Conservation (phyloP, 2,797 vertebrate species). For the Sebastes iracundus region DNA sequence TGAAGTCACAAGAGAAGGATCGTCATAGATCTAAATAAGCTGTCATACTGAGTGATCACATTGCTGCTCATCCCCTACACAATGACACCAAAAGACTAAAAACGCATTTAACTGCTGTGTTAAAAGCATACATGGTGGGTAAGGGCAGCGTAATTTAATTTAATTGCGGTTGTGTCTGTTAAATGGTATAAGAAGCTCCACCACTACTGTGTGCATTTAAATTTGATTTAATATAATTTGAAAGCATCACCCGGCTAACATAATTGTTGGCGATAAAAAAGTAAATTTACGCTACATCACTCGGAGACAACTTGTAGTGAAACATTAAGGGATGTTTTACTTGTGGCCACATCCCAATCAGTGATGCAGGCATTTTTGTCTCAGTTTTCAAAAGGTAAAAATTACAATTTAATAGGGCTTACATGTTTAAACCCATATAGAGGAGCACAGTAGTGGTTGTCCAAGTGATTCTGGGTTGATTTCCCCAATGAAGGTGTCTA, state of each 20-base stretch:
- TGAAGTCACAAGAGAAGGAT: neutral
- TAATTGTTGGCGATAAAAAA: neutral
- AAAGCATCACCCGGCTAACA: neutral
- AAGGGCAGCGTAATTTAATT: neutral
- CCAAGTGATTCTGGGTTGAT: neutral
- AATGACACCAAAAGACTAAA: neutral
- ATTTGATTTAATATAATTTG: neutral
- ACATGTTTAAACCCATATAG: neutral
- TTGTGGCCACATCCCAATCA: neutral
- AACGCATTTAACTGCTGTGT: neutral
- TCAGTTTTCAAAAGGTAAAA: too few species aligned
- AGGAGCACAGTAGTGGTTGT: neutral
- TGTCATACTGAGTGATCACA: slow-evolving; percentile 7
- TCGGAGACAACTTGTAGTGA: neutral
- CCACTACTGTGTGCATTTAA: neutral
- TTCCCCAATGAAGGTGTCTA: neutral
- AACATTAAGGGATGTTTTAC: neutral
- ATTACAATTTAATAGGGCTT: neutral
- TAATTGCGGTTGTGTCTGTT: neutral
- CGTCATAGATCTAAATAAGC: slow-evolving; percentile 41
- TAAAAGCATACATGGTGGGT: neutral
- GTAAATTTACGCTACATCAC: neutral
- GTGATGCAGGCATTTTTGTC: neutral
- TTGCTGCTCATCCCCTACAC: neutral
- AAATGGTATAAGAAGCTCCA: slow-evolving; percentile 6